A percentile compares a stretch with the other conserved stretches of the same genome.
Evolutionary conservation across 1,140 invertebrate genomes (phyloP).

Genomic region (Monomorium pharaonis): DNA sequence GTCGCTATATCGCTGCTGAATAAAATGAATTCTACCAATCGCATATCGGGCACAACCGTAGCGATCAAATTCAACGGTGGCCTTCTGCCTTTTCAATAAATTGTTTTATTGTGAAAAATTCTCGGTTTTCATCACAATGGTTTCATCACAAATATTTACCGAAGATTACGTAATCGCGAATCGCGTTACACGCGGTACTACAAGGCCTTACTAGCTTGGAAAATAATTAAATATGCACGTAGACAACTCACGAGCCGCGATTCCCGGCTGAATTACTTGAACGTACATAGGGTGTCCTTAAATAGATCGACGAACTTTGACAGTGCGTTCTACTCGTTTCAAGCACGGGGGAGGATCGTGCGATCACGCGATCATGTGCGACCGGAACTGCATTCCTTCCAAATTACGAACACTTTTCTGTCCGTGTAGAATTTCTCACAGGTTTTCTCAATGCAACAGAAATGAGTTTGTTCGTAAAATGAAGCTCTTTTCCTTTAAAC

Average conservation of each 20-base stretch:
- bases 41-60: background rate
- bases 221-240: background rate
- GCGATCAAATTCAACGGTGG: background rate
- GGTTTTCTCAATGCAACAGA: no score
- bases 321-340: background rate
- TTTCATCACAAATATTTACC: background rate
- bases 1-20: background rate
- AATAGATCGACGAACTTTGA: background rate
- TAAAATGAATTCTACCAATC: background rate
- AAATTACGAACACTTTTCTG: background rate
- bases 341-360: background rate
- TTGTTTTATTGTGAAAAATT: background rate
- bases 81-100: background rate
- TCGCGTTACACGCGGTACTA: background rate
- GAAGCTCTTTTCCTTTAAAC: background rate
- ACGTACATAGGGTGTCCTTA: background rate
- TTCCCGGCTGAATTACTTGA: conserved; percentile 5
- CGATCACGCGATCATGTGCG: background rate
- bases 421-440: background rate
- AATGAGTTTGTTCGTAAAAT: background rate
- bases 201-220: background rate
- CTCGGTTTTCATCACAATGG: background rate
- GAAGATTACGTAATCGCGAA: background rate
- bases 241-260: background rate
- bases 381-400: background rate